Percentiles rank a stretch among this genome's conserved stretches.
Conservation (phyloP, 2,113 vertebrate genomes). For the Nymphicus hollandicus region DNA sequence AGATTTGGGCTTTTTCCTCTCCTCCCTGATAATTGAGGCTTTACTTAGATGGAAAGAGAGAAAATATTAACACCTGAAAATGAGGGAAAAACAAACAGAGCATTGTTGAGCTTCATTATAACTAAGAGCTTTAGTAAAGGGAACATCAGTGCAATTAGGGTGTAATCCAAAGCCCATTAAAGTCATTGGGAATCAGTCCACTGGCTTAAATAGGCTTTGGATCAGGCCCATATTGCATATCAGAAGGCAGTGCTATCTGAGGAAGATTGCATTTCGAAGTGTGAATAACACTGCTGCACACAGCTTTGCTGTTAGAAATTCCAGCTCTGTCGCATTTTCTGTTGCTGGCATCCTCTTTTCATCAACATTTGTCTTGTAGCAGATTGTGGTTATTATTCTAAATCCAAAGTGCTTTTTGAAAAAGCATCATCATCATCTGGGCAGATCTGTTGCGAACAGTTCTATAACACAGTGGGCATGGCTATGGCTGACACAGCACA, state of each 20-base stretch:
- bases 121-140: constrained; percentile 45
- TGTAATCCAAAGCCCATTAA: constrained; percentile 57
- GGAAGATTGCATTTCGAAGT: background rate
- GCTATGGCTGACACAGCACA: fast-evolving
- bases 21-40: background rate
- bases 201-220: constrained; percentile 35
- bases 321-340: constrained; percentile 32
- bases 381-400: constrained; percentile 47
- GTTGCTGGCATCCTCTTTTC: constrained; percentile 37
- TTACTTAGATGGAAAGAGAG: background rate
- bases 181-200: constrained; percentile 42
- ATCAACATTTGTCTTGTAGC: constrained; percentile 60
- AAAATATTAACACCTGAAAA: constrained; percentile 42
- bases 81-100: constrained; percentile 10
- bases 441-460: background rate
- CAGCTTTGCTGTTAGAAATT: constrained; percentile 46
- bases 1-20: background rate
- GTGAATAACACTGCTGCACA: constrained; percentile 7
- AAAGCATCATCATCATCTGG: background rate
- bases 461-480: background rate
- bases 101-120: constrained; percentile 17
- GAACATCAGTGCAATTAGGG: constrained; percentile 49
- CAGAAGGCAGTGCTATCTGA: background rate
- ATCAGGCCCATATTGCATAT: background rate
- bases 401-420: constrained; percentile 33